phyloP scores from a whole-genome alignment of 2,797 vertebrate genomes.

The Rhinatrema bivittatum region DNA sequence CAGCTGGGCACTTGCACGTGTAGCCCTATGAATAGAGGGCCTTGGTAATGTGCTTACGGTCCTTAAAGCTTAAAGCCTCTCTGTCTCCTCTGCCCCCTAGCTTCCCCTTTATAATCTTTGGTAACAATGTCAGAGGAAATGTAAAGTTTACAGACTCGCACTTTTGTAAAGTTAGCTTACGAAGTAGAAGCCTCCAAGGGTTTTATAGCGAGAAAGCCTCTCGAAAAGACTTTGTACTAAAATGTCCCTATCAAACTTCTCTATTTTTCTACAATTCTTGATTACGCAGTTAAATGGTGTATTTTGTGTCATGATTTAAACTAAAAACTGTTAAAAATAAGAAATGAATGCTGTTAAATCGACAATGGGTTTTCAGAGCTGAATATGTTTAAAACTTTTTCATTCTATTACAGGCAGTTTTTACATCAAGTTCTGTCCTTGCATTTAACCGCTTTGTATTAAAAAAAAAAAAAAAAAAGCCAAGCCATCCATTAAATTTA shows the following conservation, averaged over 20 bases:
- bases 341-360: constrained; percentile 46
- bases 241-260: constrained; percentile 55
- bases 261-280: constrained; percentile 67
- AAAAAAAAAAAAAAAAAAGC: too few species aligned
- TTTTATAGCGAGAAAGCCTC: constrained; percentile 40
- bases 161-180: constrained; percentile 53
- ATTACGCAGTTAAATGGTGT: constrained; percentile 55
- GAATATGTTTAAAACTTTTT: constrained; percentile 41
- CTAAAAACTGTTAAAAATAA: constrained; percentile 45
- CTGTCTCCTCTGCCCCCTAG: neutral
- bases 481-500: neutral
- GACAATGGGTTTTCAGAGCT: constrained; percentile 57
- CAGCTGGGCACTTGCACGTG: constrained; percentile 19
- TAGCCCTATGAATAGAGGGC: constrained; percentile 24
- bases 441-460: neutral
- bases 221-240: constrained; percentile 51
- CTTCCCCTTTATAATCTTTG: constrained; percentile 32
- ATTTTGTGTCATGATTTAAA: constrained; percentile 56
- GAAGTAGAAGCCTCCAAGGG: constrained; percentile 38
- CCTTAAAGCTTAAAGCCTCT: constrained; percentile 21
- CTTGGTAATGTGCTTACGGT: constrained; percentile 20
- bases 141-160: constrained; percentile 48
- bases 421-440: constrained; percentile 1
- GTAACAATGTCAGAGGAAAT: constrained; percentile 32
- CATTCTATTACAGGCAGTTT: constrained; percentile 25